These are phyloP conservation scores for Hypsibius dujardini DNA, from an alignment of 1,140 invertebrate species.

Conservation along the genomic window DNA sequence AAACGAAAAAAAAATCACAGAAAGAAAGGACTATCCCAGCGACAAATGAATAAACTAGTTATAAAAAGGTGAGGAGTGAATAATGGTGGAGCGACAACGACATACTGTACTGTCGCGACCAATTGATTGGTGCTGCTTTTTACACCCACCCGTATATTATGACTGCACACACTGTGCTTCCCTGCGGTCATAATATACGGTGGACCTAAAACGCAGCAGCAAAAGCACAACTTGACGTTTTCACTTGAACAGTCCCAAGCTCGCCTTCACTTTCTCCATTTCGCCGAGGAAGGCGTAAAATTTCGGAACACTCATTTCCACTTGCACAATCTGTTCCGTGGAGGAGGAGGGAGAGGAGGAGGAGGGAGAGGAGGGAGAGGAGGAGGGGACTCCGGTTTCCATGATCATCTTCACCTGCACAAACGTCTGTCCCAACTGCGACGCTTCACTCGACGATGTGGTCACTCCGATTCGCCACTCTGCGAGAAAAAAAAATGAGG, in stretches of 20 bases:
- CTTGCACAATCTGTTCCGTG: background rate
- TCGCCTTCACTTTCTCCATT: conserved; percentile 14
- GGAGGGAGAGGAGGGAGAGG: background rate
- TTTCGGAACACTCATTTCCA: conserved; percentile 3
- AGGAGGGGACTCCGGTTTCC: background rate
- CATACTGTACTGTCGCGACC: too few relatives aligned
- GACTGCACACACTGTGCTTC: too few relatives aligned
- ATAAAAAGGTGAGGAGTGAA: too few relatives aligned
- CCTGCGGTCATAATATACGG: too few relatives aligned
- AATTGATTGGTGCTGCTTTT: too few relatives aligned
- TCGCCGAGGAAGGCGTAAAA: conserved; percentile 7
- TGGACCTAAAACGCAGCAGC: too few relatives aligned
- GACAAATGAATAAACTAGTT: too few relatives aligned
- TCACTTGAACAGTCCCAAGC: background rate
- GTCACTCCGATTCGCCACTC: conserved; percentile 9
- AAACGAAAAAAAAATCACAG: too few relatives aligned
- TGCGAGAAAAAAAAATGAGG: background rate
- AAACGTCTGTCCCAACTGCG: background rate
- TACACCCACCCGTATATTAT: too few relatives aligned
- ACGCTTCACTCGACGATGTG: background rate
- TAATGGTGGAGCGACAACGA: too few relatives aligned
- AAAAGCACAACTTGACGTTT: background rate
- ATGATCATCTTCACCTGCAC: conserved; percentile 13
- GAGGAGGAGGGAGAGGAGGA: background rate
- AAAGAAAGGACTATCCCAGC: too few relatives aligned